Evolutionary conservation across 2,113 vertebrate species (phyloP).

Genomic region (Balaeniceps rex): DNA sequence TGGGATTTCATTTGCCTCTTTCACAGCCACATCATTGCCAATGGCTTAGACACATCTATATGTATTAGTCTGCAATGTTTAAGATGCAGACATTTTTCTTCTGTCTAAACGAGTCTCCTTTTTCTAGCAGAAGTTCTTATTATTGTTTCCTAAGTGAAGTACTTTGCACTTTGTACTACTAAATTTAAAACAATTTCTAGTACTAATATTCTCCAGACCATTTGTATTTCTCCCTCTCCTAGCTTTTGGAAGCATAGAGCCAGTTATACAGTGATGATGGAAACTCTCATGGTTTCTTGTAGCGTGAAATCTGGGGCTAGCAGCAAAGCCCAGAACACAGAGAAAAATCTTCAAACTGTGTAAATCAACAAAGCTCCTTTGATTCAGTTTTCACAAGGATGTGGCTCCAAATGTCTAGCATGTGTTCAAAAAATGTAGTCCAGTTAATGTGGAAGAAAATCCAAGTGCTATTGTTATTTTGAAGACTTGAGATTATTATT

Average conservation of each 20-base stretch:
- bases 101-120: neutral
- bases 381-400: slow-evolving; percentile 52
- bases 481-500: slow-evolving; percentile 17
- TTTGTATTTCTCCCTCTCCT: neutral
- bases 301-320: slow-evolving; percentile 17
- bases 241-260: neutral
- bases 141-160: slow-evolving; percentile 9
- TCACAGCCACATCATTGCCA: neutral
- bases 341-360: slow-evolving; percentile 44
- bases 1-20: neutral
- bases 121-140: slow-evolving; percentile 13
- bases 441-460: slow-evolving; percentile 39
- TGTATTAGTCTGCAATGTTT: neutral
- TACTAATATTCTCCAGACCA: neutral
- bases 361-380: slow-evolving; percentile 53
- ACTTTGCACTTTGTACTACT: neutral
- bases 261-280: neutral
- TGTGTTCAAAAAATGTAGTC: slow-evolving; percentile 33
- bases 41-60: neutral
- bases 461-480: slow-evolving; percentile 23
- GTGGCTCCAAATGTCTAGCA: slow-evolving; percentile 28
- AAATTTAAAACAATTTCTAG: slow-evolving; percentile 34
- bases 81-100: neutral
- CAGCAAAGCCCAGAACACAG: slow-evolving; percentile 12
- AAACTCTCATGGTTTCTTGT: slow-evolving; percentile 19